phyloP scores from a whole-genome alignment of 2,797 vertebrate species.

The Dromococcyx pavoninus region DNA sequence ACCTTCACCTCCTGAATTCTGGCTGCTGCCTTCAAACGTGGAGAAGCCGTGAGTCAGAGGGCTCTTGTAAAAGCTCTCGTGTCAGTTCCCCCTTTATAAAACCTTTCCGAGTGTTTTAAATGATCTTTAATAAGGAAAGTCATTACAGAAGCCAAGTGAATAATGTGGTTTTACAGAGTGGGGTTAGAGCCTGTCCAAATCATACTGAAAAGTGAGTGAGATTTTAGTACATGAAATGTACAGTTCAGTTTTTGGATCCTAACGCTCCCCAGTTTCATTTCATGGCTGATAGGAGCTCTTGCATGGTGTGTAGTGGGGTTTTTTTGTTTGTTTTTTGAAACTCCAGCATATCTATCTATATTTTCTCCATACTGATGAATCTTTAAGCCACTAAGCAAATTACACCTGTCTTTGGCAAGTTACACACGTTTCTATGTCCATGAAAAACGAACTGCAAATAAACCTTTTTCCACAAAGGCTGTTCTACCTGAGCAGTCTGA shows the following conservation, averaged over 20 bases:
- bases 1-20: neutral
- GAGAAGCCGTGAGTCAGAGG: neutral
- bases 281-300: neutral
- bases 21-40: neutral
- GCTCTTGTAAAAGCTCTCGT: neutral
- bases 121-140: neutral
- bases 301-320: neutral
- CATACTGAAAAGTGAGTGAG: neutral
- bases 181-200: neutral
- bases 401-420: neutral
- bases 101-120: neutral
- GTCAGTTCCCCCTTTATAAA: neutral
- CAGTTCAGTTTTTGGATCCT: neutral
- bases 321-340: neutral
- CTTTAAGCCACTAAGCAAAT: neutral
- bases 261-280: neutral
- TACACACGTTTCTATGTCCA: rapidly evolving
- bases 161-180: neutral
- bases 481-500: neutral
- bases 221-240: neutral
- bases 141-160: neutral
- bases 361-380: neutral
- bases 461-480: neutral
- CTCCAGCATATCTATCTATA: neutral
- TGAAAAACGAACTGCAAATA: neutral